Conservation (phyloP, 2,888 invertebrate genomes). For the Aricia artaxerxes region DNA sequence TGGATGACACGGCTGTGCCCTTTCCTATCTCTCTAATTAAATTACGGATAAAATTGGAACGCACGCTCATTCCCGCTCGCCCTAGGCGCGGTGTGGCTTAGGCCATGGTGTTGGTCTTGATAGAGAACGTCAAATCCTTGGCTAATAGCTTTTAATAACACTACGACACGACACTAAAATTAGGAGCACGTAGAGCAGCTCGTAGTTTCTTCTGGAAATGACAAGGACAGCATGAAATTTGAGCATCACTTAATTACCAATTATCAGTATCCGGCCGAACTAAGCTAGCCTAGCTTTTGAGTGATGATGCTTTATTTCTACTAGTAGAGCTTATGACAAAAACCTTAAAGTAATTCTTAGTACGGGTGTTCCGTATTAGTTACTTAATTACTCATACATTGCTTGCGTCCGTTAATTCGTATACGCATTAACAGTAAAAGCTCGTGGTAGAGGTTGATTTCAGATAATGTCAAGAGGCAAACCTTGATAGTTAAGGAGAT, state of each 20-base stretch:
- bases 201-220: too few species aligned
- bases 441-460: conserved; percentile 56
- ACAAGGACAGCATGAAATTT: too few species aligned
- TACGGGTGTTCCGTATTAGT: not conserved
- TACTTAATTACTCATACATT: not conserved
- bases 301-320: not conserved
- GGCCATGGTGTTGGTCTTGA: not conserved
- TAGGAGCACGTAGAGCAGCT: too few species aligned
- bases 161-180: too few species aligned
- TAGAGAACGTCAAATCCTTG: not conserved
- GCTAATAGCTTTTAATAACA: too few species aligned
- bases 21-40: conserved; percentile 55
- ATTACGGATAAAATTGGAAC: conserved; percentile 54
- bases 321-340: not conserved
- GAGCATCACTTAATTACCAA: too few species aligned
- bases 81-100: not conserved
- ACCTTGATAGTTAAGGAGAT: conserved; percentile 58
- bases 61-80: conserved; percentile 6
- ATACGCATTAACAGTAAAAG: conserved; percentile 1
- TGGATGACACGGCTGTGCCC: conserved; percentile 51
- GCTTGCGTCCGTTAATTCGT: not conserved
- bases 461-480: conserved; percentile 61
- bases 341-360: conserved; percentile 1
- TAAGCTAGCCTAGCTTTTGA: not conserved
- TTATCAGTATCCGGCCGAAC: too few species aligned